phyloP scores from a whole-genome alignment of 2,113 vertebrate species.

The Amblyornis subalaris region DNA sequence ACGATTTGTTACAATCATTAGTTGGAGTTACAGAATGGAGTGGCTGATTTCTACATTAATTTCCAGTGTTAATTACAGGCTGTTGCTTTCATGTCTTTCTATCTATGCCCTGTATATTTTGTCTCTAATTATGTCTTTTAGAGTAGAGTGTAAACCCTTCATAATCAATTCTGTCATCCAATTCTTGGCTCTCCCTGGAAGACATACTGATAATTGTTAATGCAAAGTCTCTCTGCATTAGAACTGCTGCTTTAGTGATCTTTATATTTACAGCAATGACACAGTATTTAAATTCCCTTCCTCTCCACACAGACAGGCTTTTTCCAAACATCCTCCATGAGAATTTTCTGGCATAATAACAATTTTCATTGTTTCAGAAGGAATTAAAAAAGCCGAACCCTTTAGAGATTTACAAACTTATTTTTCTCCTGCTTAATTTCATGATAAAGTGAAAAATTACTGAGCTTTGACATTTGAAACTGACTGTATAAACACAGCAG shows the following conservation, averaged over 20 bases:
- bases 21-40: not conserved
- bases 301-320: not conserved
- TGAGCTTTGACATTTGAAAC: not conserved
- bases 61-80: conserved; percentile 6
- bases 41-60: not conserved
- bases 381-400: not conserved
- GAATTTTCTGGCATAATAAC: not conserved
- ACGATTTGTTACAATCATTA: not conserved
- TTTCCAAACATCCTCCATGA: not conserved
- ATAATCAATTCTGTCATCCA: not conserved
- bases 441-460: not conserved
- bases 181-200: not conserved
- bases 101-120: not conserved
- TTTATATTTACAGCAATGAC: not conserved
- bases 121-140: conserved; percentile 25
- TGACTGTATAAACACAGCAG: not conserved
- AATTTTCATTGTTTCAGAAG: not conserved
- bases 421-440: not conserved
- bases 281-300: not conserved
- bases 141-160: not conserved
- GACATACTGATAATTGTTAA: not conserved
- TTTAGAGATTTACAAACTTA: not conserved
- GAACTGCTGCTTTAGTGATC: not conserved
- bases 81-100: conserved; percentile 24
- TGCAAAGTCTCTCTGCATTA: not conserved